Evolutionary conservation across 2,797 vertebrate genomes (phyloP).

Genomic region (Sebastes taczanowskii): DNA sequence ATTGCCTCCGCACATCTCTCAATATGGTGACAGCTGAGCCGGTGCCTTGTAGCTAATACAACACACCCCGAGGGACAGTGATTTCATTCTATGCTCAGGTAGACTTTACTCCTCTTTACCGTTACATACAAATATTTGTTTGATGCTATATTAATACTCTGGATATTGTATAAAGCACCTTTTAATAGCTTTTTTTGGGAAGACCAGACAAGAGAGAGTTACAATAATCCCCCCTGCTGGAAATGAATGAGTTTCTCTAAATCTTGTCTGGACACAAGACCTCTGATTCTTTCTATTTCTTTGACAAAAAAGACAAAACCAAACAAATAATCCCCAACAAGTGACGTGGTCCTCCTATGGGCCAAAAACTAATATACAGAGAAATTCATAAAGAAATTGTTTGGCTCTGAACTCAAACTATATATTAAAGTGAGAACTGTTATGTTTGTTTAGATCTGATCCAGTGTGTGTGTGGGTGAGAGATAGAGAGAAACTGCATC

Average conservation of each 20-base stretch:
- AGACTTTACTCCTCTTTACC: too few species aligned
- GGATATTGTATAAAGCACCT: neutral
- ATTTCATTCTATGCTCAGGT: too few species aligned
- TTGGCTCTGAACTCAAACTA: neutral
- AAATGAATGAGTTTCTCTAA: neutral
- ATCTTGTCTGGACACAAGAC: neutral
- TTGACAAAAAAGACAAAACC: neutral
- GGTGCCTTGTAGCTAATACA: too few species aligned
- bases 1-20: too few species aligned
- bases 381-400: neutral
- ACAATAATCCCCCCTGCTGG: neutral
- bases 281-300: neutral
- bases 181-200: neutral
- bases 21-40: too few species aligned
- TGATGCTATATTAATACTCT: too few species aligned
- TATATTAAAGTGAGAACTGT: neutral
- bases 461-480: neutral
- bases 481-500: rapidly evolving
- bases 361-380: neutral
- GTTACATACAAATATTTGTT: too few species aligned
- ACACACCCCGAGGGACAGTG: too few species aligned
- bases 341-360: neutral
- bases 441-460: neutral
- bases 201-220: neutral
- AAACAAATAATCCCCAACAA: neutral